phyloP scores from a whole-genome alignment of 2,113 vertebrate genomes.

The Casuarius casuarius region DNA sequence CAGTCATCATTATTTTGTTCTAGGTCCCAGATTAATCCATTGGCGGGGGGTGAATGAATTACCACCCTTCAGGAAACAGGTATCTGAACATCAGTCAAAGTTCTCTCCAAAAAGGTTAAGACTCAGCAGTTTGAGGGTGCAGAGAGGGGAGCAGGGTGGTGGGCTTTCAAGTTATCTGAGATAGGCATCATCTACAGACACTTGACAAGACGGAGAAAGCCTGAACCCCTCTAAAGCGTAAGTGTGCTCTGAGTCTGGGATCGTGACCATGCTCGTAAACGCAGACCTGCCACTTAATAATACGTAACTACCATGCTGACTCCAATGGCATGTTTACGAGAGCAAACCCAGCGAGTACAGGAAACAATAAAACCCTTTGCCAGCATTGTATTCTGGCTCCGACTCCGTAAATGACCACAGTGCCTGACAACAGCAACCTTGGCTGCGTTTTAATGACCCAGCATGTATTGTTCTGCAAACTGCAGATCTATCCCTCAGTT shows the following conservation, averaged over 20 bases:
- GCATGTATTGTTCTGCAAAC: not conserved
- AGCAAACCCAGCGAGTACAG: constrained; percentile 2
- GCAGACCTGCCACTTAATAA: not conserved
- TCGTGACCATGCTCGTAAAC: not conserved
- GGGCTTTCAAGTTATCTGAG: not conserved
- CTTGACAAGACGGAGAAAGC: fast-evolving
- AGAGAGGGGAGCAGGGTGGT: not conserved
- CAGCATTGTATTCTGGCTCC: constrained; percentile 25
- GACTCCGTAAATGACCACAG: not conserved
- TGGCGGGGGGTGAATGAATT: not conserved
- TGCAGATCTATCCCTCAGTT: not conserved
- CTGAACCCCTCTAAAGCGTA: not conserved
- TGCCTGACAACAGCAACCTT: not conserved
- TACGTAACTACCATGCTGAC: not conserved
- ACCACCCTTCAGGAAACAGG: not conserved
- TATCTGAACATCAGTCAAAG: not conserved
- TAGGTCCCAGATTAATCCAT: not conserved
- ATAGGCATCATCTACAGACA: not conserved
- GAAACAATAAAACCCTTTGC: constrained; percentile 32
- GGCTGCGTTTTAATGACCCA: not conserved
- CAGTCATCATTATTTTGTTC: not conserved
- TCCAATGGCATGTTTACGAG: not conserved
- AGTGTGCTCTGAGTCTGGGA: not conserved
- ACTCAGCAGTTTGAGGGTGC: not conserved
- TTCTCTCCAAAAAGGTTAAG: not conserved